Evolutionary conservation across 2,797 vertebrate genomes (phyloP), one percentile per base, ranked within the genome.

Genomic region (Molossus alvarezi): DNA sequence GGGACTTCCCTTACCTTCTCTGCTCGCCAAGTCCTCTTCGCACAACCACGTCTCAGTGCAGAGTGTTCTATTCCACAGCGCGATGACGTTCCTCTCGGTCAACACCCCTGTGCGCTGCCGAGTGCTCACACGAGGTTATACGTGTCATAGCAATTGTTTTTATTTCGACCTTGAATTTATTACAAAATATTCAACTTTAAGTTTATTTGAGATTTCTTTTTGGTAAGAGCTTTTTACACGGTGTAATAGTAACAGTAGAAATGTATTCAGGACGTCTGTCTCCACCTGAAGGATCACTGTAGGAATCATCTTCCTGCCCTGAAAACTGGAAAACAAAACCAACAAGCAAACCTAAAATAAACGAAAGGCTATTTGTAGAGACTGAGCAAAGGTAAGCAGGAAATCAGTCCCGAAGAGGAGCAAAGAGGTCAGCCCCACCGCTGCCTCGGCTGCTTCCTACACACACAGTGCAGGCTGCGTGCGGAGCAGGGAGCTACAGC

Each of bases 251-350:
- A 48, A 82, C 5, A 41, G 60, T 27, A 25, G 41, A 33, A 62
- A 21, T n/a, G 13, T 69, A 79, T 71, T 14, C 45, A 88, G 51
- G 55, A 88, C n/a, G 14, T 65, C 41, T 37, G 65, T 18, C 15
- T 67, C 72, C 5, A 92, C 9, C 25, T 58, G 51, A 67, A 89
- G 75, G 58, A 67, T 55, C 88, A 41, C 20, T 53, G 27, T 1
- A 83, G 37, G 25, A 91, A 60, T 71, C n/a, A 21, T 33, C n/a
- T 84, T 91, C 41, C 72, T 88, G 15, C n/a, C 27, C 9, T 51
- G 60, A 88, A 84, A 94, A 41, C 58, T 72, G 48, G 51, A 69
- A 80, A 96, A 91, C 67, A 90, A 75, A 60, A 45, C 41, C 5
- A 45, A 45, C 41, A 45, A 45, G 6, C 41, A 45, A 45, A 45